phyloP scores from a whole-genome alignment of 2,113 vertebrate species.

The Charadrius vociferus region DNA sequence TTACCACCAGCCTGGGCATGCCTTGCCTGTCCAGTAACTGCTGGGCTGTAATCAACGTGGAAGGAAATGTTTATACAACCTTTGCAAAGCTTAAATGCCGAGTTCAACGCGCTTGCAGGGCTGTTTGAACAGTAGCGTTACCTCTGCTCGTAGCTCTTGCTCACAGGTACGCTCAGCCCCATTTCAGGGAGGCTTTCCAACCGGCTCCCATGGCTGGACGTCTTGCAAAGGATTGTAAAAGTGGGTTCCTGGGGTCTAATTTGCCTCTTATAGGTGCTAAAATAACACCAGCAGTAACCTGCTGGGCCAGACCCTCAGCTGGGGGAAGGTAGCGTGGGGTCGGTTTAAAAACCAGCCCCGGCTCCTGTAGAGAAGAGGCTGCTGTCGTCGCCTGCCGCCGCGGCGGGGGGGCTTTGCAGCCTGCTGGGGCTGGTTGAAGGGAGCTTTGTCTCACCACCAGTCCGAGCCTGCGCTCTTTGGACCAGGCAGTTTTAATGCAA shows the following conservation, averaged over 20 bases:
- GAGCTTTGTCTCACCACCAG: fast-evolving
- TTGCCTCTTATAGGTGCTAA: background rate
- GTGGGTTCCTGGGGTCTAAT: background rate
- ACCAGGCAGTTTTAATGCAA: background rate
- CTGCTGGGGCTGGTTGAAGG: background rate
- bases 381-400: background rate
- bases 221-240: background rate
- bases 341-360: background rate
- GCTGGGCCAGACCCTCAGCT: background rate
- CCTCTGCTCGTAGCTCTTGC: background rate
- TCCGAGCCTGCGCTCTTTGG: background rate
- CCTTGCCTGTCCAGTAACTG: background rate
- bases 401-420: background rate
- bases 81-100: background rate
- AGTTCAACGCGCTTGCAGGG: background rate
- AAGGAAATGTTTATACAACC: background rate
- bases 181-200: background rate
- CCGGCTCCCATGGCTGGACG: background rate
- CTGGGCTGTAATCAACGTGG: background rate
- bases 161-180: background rate
- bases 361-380: background rate
- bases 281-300: too few relatives aligned
- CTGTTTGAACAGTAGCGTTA: background rate
- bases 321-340: background rate
- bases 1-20: background rate